Evolutionary conservation across 2,113 vertebrate species (phyloP).

Genomic region (Eclectus roratus): DNA sequence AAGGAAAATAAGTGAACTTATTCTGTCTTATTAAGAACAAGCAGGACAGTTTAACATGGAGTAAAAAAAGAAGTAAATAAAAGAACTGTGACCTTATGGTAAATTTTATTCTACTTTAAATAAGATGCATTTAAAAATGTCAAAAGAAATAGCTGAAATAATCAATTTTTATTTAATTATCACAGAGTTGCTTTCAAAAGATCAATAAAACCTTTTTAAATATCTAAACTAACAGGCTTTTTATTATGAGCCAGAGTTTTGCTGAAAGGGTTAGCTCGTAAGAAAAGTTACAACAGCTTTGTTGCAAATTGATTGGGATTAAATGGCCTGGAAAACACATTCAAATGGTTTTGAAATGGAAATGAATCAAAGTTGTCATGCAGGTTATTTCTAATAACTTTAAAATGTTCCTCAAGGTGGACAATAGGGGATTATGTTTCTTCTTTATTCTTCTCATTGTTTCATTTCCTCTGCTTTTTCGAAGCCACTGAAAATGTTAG

Average conservation of each 20-base stretch:
- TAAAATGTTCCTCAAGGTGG: not conserved
- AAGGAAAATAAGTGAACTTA: not conserved
- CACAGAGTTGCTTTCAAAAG: not conserved
- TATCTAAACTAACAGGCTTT: not conserved
- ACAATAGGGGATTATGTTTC: not conserved
- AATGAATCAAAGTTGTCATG: not conserved
- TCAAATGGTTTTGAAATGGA: not conserved
- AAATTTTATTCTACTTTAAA: not conserved
- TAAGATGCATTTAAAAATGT: not conserved
- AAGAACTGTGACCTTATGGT: not conserved
- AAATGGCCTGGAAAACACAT: not conserved
- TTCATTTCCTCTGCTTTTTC: not conserved
- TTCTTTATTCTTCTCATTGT: not conserved
- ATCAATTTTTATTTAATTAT: not conserved
- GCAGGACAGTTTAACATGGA: fast-evolving
- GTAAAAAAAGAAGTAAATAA: not conserved
- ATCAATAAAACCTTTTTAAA: not conserved
- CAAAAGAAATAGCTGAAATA: not conserved
- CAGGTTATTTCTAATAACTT: not conserved
- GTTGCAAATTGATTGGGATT: not conserved
- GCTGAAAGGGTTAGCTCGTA: not conserved
- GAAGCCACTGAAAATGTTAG: not conserved
- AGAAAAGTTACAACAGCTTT: not conserved
- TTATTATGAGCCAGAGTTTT: not conserved
- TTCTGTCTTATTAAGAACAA: not conserved